These are phyloP conservation scores for Pectinophora gossypiella DNA, from an alignment of 1,140 invertebrate species.

Conservation along the genomic window DNA sequence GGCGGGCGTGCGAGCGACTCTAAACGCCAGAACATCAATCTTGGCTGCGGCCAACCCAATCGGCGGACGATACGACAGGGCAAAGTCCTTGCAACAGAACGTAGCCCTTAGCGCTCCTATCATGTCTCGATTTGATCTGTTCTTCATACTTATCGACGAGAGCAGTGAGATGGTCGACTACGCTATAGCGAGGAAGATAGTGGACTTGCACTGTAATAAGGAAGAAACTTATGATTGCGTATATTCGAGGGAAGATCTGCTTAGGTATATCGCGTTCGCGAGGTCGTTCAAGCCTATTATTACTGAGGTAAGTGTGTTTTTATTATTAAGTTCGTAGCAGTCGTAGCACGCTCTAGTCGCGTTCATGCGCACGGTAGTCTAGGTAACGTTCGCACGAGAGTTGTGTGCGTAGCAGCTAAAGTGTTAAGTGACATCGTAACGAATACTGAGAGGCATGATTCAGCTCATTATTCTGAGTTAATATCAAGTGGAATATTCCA, in stretches of 20 bases:
- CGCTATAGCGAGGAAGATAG: conserved; percentile 96
- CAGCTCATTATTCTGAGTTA: too few relatives aligned
- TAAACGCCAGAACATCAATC: conserved; percentile 98
- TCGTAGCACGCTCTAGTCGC: too few relatives aligned
- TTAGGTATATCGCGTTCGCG: conserved; percentile 97
- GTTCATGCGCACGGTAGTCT: too few relatives aligned
- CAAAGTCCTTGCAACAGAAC: conserved; percentile 97
- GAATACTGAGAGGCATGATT: too few relatives aligned
- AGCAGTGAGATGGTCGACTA: conserved; percentile 85
- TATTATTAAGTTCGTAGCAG: too few relatives aligned
- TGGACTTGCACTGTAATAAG: conserved; percentile 94
- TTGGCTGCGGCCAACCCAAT: conserved; percentile 98
- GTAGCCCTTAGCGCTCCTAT: conserved; percentile 96
- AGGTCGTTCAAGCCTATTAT: conserved; percentile 97
- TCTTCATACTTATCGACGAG: conserved; percentile 93
- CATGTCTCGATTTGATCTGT: conserved; percentile 99
- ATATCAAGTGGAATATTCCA: too few relatives aligned
- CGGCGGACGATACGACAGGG: conserved; percentile 96
- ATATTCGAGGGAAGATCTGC: conserved; percentile 91
- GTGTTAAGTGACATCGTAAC: too few relatives aligned
- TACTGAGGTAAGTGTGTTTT: conserved; percentile 78
- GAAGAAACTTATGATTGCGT: conserved; percentile 84
- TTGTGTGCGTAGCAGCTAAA: too few relatives aligned
- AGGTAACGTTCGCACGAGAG: too few relatives aligned
- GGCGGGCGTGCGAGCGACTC: conserved; percentile 97